Base-by-base conservation (phyloP, 2,888 invertebrate genomes). In the Epicampocera succincta region DNA sequence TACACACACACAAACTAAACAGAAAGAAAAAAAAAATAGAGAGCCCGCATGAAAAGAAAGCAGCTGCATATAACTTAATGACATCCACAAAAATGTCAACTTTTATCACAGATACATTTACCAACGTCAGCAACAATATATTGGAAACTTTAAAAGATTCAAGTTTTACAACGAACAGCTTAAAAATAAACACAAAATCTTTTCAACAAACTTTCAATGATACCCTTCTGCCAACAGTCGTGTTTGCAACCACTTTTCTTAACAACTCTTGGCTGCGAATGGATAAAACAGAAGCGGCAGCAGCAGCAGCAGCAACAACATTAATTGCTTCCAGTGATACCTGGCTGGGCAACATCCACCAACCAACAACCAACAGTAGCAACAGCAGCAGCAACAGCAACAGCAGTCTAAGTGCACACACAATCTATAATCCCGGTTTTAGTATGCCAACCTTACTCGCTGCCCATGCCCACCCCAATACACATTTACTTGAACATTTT, bases 191-290 rank as follows among this genome's bases (percentile, higher is more conserved):
- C 17, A 13, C 13, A 19, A 33, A 33, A 9, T 33, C 33, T 9
- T 33, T 8, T 33, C 9, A 33, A 33, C 6, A 33, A 33, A 33
- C 33, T 40, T 40, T 44, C 38, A 48, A 52, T 33, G 9, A 40
- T 15, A 42, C 19, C 44, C 21, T 33, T 6, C 6, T 12, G 15
- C 17, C 13, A 12, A 58, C 17, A 15, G 15, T 4, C 13, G 13
- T 25, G 8, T 2, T 61, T 25, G 17, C 44, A 58, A 29, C 69
- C 5, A 48, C 46, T 19, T 25, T 68, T 40, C 9, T 60, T 17
- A 83, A 85, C 72, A 60, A 79, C 38, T 58, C 77, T 19, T 81
- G 76, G 77, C 48, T 54, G 33, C 76, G 81, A 12, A 72, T 80
- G 46, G 75, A 80, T 56, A 66, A 71, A n/a, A 69, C 81, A 17